Evolutionary conservation across 2,113 vertebrate species (phyloP).

Genomic region (Brevimyrus niger): DNA sequence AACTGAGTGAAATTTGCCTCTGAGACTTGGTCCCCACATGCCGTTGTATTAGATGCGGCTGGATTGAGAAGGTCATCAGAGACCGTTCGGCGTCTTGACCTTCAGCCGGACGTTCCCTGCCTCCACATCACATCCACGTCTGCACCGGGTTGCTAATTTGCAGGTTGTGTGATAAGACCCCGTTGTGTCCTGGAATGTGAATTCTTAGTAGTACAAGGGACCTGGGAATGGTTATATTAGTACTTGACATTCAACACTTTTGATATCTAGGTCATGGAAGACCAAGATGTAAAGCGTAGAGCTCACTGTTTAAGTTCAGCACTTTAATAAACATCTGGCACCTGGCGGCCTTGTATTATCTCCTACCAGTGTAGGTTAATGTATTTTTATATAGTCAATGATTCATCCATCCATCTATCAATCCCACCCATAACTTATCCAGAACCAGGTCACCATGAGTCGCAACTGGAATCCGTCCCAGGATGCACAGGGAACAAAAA

Average conservation of each 20-base stretch:
- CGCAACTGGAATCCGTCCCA: neutral
- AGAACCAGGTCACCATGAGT: neutral
- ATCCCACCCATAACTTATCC: neutral
- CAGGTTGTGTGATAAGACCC: neutral
- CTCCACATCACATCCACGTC: neutral
- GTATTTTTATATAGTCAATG: neutral
- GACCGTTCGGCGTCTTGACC: neutral
- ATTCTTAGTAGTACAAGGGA: neutral
- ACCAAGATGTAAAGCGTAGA: neutral
- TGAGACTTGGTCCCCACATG: neutral
- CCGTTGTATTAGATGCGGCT: neutral
- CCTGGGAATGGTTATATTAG: neutral
- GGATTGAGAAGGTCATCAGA: neutral
- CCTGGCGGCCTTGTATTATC: neutral
- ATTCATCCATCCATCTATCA: neutral
- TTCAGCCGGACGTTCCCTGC: neutral
- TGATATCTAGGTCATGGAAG: neutral
- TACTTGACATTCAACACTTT: conserved; percentile 1
- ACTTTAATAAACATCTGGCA: neutral
- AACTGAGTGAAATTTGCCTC: neutral
- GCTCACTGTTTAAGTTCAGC: neutral
- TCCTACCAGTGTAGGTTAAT: neutral
- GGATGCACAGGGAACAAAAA: neutral
- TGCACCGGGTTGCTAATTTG: neutral
- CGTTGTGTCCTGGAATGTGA: neutral